A percentile compares a stretch with the other conserved stretches of the same genome.
These are phyloP conservation scores for Cryptocephalus moraei DNA, from an alignment of 2,888 invertebrate genomes.

Conservation along the genomic window DNA sequence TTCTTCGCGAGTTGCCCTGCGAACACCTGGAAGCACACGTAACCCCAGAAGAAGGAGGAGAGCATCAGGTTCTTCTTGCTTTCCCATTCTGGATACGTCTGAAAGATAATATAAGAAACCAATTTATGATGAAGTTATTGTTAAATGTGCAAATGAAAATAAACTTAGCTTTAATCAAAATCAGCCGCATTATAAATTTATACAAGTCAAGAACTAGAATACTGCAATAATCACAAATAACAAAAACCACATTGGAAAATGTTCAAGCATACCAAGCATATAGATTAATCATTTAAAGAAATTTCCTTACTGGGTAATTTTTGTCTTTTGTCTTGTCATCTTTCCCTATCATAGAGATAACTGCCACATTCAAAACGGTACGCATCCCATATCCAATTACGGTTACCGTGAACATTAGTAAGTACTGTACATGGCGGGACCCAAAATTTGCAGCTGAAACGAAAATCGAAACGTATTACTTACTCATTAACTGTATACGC, in stretches of 20 bases:
- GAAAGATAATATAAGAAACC: not conserved
- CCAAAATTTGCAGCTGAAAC: slow-evolving; percentile 12
- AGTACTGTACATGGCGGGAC: slow-evolving; percentile 54
- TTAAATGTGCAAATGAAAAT: too few species aligned
- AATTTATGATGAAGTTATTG: too few species aligned
- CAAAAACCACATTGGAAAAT: too few species aligned
- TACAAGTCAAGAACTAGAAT: too few species aligned
- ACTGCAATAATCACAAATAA: too few species aligned
- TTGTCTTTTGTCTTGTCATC: not conserved
- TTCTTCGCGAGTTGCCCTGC: slow-evolving; percentile 59
- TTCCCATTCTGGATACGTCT: slow-evolving; percentile 16
- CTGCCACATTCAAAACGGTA: slow-evolving; percentile 58
- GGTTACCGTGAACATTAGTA: slow-evolving; percentile 50
- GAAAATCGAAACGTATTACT: too few species aligned
- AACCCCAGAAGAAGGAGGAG: slow-evolving; percentile 74
- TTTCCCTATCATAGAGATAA: slow-evolving; percentile 63
- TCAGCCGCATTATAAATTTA: too few species aligned
- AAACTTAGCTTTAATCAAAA: too few species aligned
- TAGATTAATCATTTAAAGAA: too few species aligned
- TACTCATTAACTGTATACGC: too few species aligned
- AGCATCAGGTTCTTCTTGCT: slow-evolving; percentile 39
- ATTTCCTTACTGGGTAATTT: too few species aligned
- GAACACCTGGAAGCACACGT: slow-evolving; percentile 62
- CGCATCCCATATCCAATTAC: slow-evolving; percentile 53
- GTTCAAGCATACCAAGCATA: too few species aligned